These are phyloP conservation scores for Uromys caudimaculatus DNA, from an alignment of 2,797 vertebrate genomes.

Conservation along the genomic window DNA sequence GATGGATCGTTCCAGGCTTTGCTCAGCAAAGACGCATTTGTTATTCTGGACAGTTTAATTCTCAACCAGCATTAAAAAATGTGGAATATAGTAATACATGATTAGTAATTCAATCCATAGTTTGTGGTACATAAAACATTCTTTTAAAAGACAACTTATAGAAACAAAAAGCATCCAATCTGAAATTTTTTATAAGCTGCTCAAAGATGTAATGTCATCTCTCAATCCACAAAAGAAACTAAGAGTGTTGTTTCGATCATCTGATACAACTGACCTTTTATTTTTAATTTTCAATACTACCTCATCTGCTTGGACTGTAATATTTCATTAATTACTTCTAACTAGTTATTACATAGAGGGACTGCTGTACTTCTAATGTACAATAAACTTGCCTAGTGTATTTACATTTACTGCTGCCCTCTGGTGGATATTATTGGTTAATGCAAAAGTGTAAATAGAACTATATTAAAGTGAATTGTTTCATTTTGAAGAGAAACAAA, in stretches of 20 bases:
- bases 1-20: neutral
- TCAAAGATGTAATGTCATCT: neutral
- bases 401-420: slow-evolving; percentile 39
- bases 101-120: slow-evolving; percentile 18
- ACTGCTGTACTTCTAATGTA: neutral
- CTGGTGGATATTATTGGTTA: slow-evolving; percentile 47
- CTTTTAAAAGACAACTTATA: slow-evolving; percentile 31
- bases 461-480: neutral
- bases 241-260: neutral
- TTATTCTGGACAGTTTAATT: neutral
- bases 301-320: neutral
- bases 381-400: neutral
- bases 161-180: slow-evolving; percentile 10
- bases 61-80: slow-evolving; percentile 15
- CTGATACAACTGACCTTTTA: neutral
- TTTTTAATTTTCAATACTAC: slow-evolving; percentile 40
- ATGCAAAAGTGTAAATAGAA: slow-evolving; percentile 22
- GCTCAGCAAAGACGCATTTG: neutral
- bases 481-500: slow-evolving; percentile 41
- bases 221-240: slow-evolving; percentile 17
- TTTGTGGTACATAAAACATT: slow-evolving; percentile 10
- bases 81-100: neutral
- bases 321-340: slow-evolving; percentile 33
- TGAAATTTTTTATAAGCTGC: slow-evolving; percentile 25
- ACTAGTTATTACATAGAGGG: neutral